phyloP scores from a whole-genome alignment of 2,888 invertebrate genomes.

The Coremacera marginata region DNA sequence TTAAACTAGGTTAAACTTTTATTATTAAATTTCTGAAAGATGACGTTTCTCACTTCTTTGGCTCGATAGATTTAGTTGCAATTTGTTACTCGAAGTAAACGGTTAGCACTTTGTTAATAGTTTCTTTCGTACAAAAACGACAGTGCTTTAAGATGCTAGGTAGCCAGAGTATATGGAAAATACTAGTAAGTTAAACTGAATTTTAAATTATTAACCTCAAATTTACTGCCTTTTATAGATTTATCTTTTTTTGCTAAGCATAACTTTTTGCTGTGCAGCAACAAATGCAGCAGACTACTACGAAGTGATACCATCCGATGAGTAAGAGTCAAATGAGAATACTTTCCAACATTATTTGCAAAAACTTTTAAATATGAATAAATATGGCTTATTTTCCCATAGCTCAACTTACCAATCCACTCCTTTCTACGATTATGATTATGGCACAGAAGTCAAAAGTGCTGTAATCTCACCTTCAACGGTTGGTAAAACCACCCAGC shows the following conservation, averaged over 20 bases:
- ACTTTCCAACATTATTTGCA: background rate
- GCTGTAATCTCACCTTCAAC: background rate
- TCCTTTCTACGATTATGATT: constrained; percentile 45
- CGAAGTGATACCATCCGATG: background rate
- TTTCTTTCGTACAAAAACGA: background rate
- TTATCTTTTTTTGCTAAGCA: background rate
- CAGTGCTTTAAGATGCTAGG: background rate
- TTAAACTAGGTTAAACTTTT: background rate
- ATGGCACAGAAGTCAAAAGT: background rate
- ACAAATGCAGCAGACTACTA: background rate
- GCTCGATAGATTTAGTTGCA: too few relatives aligned
- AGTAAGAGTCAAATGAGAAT: background rate
- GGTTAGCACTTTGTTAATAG: too few relatives aligned
- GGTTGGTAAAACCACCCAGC: constrained; percentile 47
- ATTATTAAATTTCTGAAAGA: too few relatives aligned
- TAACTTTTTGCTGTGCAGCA: background rate
- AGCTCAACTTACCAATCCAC: constrained; percentile 6
- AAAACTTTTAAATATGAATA: background rate
- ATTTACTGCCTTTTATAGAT: background rate
- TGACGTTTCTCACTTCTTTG: too few relatives aligned
- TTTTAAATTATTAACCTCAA: too few relatives aligned
- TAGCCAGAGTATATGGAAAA: background rate
- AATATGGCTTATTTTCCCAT: background rate
- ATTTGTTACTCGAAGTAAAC: too few relatives aligned
- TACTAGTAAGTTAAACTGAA: background rate